Percentiles rank a stretch among this genome's conserved stretches.
Evolutionary conservation across 2,888 invertebrate genomes (phyloP).

Genomic region (Endomychus coccineus): DNA sequence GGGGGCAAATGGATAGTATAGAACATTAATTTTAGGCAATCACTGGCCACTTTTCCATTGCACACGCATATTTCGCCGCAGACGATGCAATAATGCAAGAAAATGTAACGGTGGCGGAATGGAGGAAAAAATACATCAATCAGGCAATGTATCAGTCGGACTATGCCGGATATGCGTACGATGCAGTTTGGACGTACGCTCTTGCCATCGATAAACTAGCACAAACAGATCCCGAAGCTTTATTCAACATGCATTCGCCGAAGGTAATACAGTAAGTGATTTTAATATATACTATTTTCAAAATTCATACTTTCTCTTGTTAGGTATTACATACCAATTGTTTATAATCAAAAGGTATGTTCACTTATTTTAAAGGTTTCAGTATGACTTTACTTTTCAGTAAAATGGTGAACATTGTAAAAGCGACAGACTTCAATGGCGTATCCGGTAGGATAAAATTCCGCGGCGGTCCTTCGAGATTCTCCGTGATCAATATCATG

Average conservation of each 20-base stretch:
- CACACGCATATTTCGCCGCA: constrained; percentile 59
- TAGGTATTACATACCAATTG: too few relatives aligned
- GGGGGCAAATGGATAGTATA: background rate
- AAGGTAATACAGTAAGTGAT: constrained; percentile 44
- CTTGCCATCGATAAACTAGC: constrained; percentile 59
- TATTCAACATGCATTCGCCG: constrained; percentile 49
- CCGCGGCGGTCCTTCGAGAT: constrained; percentile 57
- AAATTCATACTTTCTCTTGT: too few relatives aligned
- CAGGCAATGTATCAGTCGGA: constrained; percentile 41
- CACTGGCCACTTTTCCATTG: constrained; percentile 64
- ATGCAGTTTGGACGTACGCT: constrained; percentile 77
- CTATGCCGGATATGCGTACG: constrained; percentile 72
- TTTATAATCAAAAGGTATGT: too few relatives aligned
- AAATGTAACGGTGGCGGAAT: constrained; percentile 55
- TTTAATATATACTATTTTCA: too few relatives aligned
- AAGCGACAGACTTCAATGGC: constrained; percentile 62
- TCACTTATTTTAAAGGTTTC: background rate
- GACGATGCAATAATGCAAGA: constrained; percentile 56
- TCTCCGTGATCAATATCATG: constrained; percentile 53
- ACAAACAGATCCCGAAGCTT: constrained; percentile 52
- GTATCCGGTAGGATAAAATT: constrained; percentile 68
- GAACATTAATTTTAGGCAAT: constrained; percentile 47
- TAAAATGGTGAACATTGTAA: constrained; percentile 54
- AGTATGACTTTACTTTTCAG: constrained; percentile 36
- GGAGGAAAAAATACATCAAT: constrained; percentile 47